A percentile compares a stretch with the other conserved stretches of the same genome.
These are phyloP conservation scores for Cerastoderma edule DNA, from an alignment of 2,888 invertebrate genomes.

Conservation along the genomic window DNA sequence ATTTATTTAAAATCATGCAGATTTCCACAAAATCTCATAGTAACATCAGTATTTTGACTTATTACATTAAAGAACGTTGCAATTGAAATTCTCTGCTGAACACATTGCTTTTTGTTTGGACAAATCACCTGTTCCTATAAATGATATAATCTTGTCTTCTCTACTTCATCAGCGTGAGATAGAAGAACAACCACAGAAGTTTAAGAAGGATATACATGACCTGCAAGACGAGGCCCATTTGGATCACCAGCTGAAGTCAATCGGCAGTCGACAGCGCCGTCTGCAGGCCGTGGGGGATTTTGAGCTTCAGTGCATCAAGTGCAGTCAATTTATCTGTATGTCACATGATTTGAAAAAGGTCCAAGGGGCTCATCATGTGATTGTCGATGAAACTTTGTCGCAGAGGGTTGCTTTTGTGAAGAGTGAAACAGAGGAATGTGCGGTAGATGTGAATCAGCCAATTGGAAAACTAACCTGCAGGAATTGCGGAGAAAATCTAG, in stretches of 20 bases:
- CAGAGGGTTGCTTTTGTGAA: slow-evolving; percentile 46
- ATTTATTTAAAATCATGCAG: too few relatives aligned
- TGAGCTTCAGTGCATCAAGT: slow-evolving; percentile 74
- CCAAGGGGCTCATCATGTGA: slow-evolving; percentile 73
- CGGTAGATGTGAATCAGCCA: slow-evolving; percentile 52
- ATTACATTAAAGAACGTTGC: too few relatives aligned
- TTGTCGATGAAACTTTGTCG: slow-evolving; percentile 64
- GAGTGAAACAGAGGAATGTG: slow-evolving; percentile 34
- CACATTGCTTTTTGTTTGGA: too few relatives aligned
- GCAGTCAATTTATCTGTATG: slow-evolving; percentile 72
- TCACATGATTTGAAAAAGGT: slow-evolving; percentile 73
- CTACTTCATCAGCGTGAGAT: slow-evolving; percentile 44
- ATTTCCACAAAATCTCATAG: too few relatives aligned
- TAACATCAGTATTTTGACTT: too few relatives aligned
- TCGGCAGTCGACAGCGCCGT: slow-evolving; percentile 28
- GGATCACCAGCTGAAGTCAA: slow-evolving; percentile 61
- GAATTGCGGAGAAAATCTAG: slow-evolving; percentile 68
- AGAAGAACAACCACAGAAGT: slow-evolving; percentile 32
- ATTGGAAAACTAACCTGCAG: slow-evolving; percentile 66
- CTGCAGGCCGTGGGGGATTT: slow-evolving; percentile 62
- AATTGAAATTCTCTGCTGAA: too few relatives aligned
- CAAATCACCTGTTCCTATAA: too few relatives aligned
- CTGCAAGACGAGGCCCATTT: slow-evolving; percentile 68
- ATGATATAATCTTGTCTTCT: neutral
- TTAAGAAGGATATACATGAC: slow-evolving; percentile 45